Base-by-base conservation (phyloP, 1,140 invertebrate species). In the Papilio polytes region DNA sequence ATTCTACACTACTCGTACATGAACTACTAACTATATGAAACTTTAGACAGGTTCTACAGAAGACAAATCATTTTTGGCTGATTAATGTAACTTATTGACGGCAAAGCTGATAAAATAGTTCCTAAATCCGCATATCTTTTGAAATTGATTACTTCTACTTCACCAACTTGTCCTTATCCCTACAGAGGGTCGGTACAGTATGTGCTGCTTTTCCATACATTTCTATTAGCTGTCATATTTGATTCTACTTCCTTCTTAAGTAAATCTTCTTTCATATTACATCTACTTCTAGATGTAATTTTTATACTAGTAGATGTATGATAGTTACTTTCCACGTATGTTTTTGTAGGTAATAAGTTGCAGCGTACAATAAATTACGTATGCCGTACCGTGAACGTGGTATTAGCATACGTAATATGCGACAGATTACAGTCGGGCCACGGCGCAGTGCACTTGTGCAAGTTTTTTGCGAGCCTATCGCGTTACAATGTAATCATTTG, bases 401-500 rank as follows among this genome's bases (percentile, higher is more conserved):
- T 31, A 70, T 70, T 70, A 70, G 12, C 63, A 70, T 70, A 70
- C 63, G 63, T 70, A 70, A 70, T 70, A 36, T 70, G 63, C 63
- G 63, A 70, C 63, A 70, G 63, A 70, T 70, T 70, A 70, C 63
- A 70, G 63, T 26, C 13, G 26, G 26, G 12, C 4, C 36, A 12
- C 26, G 12, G 26, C 63, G 63, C 53, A 56, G n/a, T 70, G 77
- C 80, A 77, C 83, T 91, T 91, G 85, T 89, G 88, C 85, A 87
- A 91, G 63, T 84, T 89, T 87, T 86, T 89, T 85, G 84, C 85
- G 74, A 80, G 85, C 63, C 80, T 90, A 88, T 90, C 88, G 82
- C 83, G 83, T 91, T 89, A 83, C 88, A 81, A 46, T 86, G 84
- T 85, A 86, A 87, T 85, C 84, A 84, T 72, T 80, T 79, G 79